Evolutionary conservation across 2,113 vertebrate species (phyloP).

Genomic region (Corythornis madagascariensis): DNA sequence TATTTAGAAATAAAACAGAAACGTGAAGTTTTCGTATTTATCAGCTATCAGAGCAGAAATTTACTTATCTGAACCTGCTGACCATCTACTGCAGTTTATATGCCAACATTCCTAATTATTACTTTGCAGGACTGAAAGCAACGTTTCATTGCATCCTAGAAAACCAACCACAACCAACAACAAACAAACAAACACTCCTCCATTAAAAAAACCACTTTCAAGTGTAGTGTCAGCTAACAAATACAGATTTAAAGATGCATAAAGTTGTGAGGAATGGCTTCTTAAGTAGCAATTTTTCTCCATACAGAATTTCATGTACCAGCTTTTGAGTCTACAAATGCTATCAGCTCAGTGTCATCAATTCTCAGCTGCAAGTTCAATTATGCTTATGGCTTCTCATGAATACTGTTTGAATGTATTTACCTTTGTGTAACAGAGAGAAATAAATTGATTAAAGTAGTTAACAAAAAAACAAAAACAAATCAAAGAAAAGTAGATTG

Average conservation of each 20-base stretch:
- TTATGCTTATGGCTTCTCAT: neutral
- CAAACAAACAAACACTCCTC: neutral
- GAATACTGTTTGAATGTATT: neutral
- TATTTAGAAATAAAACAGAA: constrained; percentile 10
- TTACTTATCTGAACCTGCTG: neutral
- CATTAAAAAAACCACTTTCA: neutral
- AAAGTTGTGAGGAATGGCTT: neutral
- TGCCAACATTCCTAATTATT: neutral
- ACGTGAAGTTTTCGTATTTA: neutral
- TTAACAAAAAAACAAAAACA: neutral
- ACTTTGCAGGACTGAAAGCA: neutral
- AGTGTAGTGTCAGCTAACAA: neutral
- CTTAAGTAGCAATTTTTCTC: neutral
- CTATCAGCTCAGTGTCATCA: neutral
- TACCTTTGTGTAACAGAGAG: neutral
- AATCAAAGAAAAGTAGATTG: neutral
- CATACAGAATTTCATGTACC: neutral
- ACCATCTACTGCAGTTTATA: neutral
- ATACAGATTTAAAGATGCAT: neutral
- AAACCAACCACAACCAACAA: neutral
- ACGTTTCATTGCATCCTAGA: neutral
- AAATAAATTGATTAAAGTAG: neutral
- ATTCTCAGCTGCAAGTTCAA: neutral
- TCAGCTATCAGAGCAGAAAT: neutral
- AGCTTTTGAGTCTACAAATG: neutral